A percentile compares a stretch with the other conserved stretches of the same genome.
phyloP scores from a whole-genome alignment of 37 sponge, comb jelly and placozoan species.

The Axinella damicornis region DNA sequence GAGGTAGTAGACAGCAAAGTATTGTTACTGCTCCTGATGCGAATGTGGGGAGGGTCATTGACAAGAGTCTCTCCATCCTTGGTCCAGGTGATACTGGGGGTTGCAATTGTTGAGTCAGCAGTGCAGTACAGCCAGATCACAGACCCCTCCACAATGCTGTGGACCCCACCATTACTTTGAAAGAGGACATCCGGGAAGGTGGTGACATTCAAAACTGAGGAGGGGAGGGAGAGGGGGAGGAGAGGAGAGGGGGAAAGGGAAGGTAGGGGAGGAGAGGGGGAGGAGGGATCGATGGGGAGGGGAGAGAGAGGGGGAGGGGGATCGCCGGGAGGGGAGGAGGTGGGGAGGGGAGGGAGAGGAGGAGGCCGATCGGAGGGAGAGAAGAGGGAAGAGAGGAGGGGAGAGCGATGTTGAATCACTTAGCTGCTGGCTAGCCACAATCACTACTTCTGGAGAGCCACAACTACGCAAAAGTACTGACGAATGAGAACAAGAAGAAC shows the following conservation, averaged over 20 bases:
- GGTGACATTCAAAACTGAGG: not conserved
- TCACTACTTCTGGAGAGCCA: too few relatives aligned
- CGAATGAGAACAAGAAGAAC: too few relatives aligned
- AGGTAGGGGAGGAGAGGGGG: not conserved
- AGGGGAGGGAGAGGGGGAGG: not conserved
- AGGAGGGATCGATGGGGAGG: not conserved
- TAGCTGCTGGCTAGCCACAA: too few relatives aligned
- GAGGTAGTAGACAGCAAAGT: not conserved
- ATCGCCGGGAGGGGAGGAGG: not conserved
- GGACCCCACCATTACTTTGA: slow-evolving; percentile 31
- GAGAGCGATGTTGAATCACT: not conserved
- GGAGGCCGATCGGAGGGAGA: not conserved
- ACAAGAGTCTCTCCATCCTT: slow-evolving; percentile 23
- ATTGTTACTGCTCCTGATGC: slow-evolving; percentile 12
- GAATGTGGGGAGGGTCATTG: slow-evolving; percentile 37
- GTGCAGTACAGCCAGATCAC: slow-evolving; percentile 44
- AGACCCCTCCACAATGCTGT: slow-evolving; percentile 28
- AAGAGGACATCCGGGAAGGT: not conserved
- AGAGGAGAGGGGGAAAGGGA: not conserved
- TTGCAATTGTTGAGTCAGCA: slow-evolving; percentile 59
- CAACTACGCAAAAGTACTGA: too few relatives aligned
- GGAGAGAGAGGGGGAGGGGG: not conserved
- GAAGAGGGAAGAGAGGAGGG: not conserved
- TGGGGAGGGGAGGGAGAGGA: not conserved
- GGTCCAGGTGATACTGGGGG: slow-evolving; percentile 12